Evolutionary conservation across 37 sponge, comb jelly and placozoan species (phyloP).

Genomic region (Aplysina aerophoba): DNA sequence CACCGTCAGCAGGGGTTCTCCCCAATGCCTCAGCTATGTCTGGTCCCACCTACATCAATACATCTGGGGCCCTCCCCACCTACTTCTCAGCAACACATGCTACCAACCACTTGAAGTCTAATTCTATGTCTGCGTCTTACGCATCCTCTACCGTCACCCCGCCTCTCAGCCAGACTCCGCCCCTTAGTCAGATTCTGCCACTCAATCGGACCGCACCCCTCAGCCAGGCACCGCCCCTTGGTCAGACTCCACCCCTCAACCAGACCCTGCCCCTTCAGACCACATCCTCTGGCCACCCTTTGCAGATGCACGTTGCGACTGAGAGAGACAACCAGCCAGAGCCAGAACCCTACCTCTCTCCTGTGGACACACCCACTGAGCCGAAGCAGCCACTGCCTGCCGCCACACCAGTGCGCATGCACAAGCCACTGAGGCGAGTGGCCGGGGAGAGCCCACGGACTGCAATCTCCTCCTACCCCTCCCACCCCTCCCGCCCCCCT

Average conservation of each 20-base stretch:
- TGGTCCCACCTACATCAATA: too few species aligned
- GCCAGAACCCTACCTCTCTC: neutral
- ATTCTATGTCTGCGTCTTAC: too few species aligned
- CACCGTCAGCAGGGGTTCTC: too few species aligned
- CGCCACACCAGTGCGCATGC: neutral
- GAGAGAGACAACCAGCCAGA: neutral
- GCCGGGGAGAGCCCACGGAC: neutral
- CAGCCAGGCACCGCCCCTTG: neutral
- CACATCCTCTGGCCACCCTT: neutral
- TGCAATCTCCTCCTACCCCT: too few species aligned
- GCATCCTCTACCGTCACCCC: too few species aligned
- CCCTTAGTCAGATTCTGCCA: neutral
- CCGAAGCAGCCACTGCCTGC: neutral
- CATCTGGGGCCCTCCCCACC: neutral
- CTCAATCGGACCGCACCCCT: neutral
- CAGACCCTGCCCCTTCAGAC: neutral
- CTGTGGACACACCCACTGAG: neutral
- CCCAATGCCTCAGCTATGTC: too few species aligned
- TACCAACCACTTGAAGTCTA: too few species aligned
- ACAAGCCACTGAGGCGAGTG: neutral
- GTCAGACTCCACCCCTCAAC: neutral
- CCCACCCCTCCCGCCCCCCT: too few species aligned
- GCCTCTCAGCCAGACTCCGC: neutral
- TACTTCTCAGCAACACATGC: neutral
- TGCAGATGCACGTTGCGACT: neutral